Percentiles rank a stretch among this genome's conserved stretches.
Evolutionary conservation across 92 coral and sea anemone species (phyloP).

Genomic region (Palythoa heliodiscus): DNA sequence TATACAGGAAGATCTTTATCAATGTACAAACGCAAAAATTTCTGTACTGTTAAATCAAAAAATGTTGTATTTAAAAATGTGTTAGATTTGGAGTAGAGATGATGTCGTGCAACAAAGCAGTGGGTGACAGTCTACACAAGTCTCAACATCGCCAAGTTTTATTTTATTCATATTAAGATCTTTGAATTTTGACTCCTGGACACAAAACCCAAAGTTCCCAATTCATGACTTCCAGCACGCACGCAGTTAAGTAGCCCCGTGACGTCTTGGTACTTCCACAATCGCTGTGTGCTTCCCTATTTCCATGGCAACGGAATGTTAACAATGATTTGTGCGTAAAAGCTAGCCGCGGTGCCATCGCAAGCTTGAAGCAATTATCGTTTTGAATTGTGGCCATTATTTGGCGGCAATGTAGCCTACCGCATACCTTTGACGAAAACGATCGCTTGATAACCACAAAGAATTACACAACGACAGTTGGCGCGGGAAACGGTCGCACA

Average conservation of each 20-base stretch:
- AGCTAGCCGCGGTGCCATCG: conserved; percentile 34
- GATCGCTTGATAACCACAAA: conserved; percentile 4
- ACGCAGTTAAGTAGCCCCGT: neutral
- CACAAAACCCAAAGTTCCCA: neutral
- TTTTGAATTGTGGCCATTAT: conserved; percentile 18
- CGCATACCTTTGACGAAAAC: conserved; percentile 17
- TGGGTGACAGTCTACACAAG: neutral
- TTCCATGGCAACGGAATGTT: conserved; percentile 17
- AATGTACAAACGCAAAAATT: too few relatives aligned
- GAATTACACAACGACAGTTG: conserved; percentile 1
- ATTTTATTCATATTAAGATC: neutral
- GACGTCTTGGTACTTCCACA: neutral
- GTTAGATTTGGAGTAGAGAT: neutral
- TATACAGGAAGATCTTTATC: too few relatives aligned
- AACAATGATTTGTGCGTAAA: conserved; percentile 19
- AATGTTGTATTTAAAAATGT: too few relatives aligned
- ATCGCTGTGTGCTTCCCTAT: conserved; percentile 7
- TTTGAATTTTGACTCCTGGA: neutral
- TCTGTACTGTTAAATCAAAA: too few relatives aligned
- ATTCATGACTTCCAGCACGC: conserved; percentile 26
- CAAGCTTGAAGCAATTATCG: conserved; percentile 33
- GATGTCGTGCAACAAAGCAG: neutral
- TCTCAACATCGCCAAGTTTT: neutral
- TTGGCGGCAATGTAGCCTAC: conserved; percentile 15
- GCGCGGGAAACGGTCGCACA: neutral